Evolutionary conservation across 2,888 invertebrate species (phyloP), one percentile per base, ranked within the genome.

Genomic region (Quadroppia sp.): DNA sequence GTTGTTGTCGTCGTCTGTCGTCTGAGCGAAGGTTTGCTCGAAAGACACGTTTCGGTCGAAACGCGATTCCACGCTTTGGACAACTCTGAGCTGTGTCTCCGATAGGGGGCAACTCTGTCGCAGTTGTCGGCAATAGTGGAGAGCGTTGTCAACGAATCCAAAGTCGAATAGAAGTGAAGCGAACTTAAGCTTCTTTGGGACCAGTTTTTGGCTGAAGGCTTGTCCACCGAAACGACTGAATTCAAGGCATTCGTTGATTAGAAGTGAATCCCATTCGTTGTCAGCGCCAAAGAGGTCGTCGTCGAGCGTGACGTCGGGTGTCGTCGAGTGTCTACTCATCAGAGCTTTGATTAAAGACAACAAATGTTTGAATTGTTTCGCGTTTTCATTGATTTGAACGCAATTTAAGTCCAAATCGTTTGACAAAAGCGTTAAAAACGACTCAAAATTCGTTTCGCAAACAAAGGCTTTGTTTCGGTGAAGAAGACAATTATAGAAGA

Each of bases 91-190:
- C 30, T 20, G 30, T 11, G 7, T 13, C 23, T 20, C 53, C 4
- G n/a, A n/a, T n/a, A n/a, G n/a, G n/a, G n/a, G 20, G 2, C 53
- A 20, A 53, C 7, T 23, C 23, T 53, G 6, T 20, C 13, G 30
- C 15, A 73, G 28, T 53, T 67, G 45, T n/a, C n/a, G 32, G 23
- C 71, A 76, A 45, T 76, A 76, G 6, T 36, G 15, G 15, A 25
- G 23, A 23, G 76, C 74, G 30, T 71, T 59, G n/a, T 36, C 15
- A 15, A 45, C 25, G 32, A 76, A 74, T 36, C 76, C 76, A 61
- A 40, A 76, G 50, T 76, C 76, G 64, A 67, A 76, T 3, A 76
- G 48, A 48, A 72, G 28, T n/a, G 69, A 28, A 20, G 67, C 59
- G 36, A 76, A 76, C 30, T 42, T 15, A 13, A 72, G 7, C 69